A percentile compares a stretch with the other conserved stretches of the same genome.
These are phyloP conservation scores for Fratercula arctica DNA, from an alignment of 2,797 vertebrate species.

Conservation along the genomic window DNA sequence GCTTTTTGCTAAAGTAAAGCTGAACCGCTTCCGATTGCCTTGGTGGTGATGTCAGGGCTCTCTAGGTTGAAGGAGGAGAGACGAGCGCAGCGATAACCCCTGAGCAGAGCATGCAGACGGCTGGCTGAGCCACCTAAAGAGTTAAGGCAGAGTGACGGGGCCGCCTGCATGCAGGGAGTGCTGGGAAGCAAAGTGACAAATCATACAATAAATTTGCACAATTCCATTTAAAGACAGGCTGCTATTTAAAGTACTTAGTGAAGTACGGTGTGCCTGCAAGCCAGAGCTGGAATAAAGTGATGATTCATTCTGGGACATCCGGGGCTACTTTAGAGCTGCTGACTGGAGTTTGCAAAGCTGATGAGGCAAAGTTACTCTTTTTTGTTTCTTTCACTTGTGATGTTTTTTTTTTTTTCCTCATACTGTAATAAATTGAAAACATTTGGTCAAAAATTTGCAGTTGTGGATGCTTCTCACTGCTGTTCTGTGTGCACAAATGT, in stretches of 20 bases:
- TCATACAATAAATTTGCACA: neutral
- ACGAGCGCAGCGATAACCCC: fast-evolving
- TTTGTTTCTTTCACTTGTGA: neutral
- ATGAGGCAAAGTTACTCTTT: neutral
- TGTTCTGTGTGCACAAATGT: neutral
- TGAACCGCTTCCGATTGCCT: neutral
- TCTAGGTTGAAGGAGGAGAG: fast-evolving
- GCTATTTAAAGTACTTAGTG: neutral
- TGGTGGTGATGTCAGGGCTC: fast-evolving
- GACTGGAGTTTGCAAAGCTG: neutral
- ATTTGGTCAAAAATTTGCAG: neutral
- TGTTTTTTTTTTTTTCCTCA: neutral
- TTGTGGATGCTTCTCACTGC: neutral
- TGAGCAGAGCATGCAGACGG: fast-evolving
- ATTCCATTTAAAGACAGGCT: neutral
- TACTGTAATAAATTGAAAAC: neutral
- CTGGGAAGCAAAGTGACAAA: neutral
- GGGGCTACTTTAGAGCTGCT: neutral
- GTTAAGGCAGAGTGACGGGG: fast-evolving
- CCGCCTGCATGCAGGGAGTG: fast-evolving
- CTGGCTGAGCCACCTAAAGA: fast-evolving
- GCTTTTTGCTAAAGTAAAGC: neutral
- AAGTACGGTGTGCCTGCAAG: neutral
- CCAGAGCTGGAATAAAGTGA: neutral
- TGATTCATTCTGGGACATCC: neutral